Base-by-base conservation (phyloP, 2,113 vertebrate genomes). In the Carollia perspicillata region DNA sequence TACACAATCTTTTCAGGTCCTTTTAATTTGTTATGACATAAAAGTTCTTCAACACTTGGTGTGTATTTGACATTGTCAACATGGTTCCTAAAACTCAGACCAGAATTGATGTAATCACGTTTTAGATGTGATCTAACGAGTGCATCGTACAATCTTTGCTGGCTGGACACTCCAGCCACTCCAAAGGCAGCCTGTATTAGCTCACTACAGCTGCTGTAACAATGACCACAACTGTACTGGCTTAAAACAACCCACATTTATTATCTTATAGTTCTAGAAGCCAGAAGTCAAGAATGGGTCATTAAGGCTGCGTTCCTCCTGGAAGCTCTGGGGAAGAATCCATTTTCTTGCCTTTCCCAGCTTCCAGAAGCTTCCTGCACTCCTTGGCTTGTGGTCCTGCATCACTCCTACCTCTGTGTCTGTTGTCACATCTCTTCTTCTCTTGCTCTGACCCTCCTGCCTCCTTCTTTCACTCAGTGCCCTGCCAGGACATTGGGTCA, bases 401-500 rank as follows among this genome's bases (percentile, higher is more conserved):
- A 3, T 80, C 78, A 33, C 1, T 18, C n/a, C 28, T 3, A 2
- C 28, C 18, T 89, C 74, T n/a, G 75, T 28, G 53, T 58, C 74
- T 18, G 1, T 2, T 33, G 44, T 49, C 51, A 14, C 7, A 5
- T 17, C 6, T 12, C 55, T 42, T 12, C 55, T 42, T 11, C 53
- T 35, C n/a, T 40, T 42, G 40, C 35, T 40, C 68, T 40, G 71
- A 68, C 55, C 37, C 17, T 30, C 47, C 63, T 23, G n/a, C 69
- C 26, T 79, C 30, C 35, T 17, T 26, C 65, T 75, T 68, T 28
- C 20, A 89, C 20, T 53, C 26, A 14, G 26, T 33, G 55, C 6
- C 37, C 26, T 26, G 35, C 22, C 40, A 72, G 10, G 23, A 40
- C 0, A 5, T 0, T 14, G n/a, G 14, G 26, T 13, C 10, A 23